Percentiles rank a stretch among this genome's conserved stretches.
Conservation (phyloP, 2,888 invertebrate genomes). For the Odontothrips loti region DNA sequence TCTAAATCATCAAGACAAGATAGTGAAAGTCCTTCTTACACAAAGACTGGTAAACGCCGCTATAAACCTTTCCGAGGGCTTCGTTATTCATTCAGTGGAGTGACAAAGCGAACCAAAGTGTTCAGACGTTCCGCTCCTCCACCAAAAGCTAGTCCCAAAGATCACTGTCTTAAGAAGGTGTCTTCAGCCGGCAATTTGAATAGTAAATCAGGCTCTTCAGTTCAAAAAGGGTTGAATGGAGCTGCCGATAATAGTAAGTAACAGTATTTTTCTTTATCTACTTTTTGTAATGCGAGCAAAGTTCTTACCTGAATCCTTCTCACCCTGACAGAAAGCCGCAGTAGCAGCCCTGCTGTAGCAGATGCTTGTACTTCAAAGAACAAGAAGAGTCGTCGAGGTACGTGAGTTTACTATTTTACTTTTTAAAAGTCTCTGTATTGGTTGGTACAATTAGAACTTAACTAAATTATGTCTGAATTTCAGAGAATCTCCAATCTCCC, state of each 20-base stretch:
- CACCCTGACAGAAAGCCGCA: neutral
- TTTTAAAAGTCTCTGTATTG: neutral
- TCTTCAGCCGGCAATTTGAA: neutral
- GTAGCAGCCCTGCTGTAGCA: neutral
- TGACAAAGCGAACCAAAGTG: constrained; percentile 32
- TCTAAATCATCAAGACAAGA: neutral
- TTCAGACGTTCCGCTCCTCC: neutral
- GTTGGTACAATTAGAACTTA: neutral
- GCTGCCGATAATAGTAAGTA: neutral
- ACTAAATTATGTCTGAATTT: neutral
- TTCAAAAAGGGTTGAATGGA: neutral
- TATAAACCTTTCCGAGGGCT: constrained; percentile 40
- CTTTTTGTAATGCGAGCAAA: neutral
- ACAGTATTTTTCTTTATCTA: neutral
- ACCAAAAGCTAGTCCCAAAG: neutral
- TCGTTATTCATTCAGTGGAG: constrained; percentile 39
- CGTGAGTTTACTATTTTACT: neutral
- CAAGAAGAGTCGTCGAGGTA: neutral
- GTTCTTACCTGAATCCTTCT: neutral
- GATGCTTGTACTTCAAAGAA: neutral
- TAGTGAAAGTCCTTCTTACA: constrained; percentile 29
- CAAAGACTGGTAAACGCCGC: constrained; percentile 39
- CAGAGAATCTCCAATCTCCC: constrained; percentile 41
- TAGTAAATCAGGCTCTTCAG: neutral
- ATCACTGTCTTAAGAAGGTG: neutral